These are phyloP conservation scores for Capricornis sumatraensis DNA, from an alignment of 2,113 vertebrate species.

Conservation along the genomic window DNA sequence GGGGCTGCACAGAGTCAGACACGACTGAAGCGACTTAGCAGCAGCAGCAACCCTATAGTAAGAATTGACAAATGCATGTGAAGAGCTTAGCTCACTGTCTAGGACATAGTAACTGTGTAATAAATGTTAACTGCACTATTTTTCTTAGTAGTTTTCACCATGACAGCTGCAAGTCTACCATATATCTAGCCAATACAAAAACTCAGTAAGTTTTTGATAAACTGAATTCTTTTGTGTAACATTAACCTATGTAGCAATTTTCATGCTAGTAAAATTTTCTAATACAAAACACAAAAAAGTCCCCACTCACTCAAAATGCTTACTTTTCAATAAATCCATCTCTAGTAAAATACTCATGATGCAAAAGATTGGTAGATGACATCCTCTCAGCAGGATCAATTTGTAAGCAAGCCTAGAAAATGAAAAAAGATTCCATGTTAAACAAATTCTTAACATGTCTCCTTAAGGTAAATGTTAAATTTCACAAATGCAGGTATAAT, in stretches of 20 bases:
- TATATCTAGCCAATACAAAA: background rate
- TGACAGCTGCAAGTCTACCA: background rate
- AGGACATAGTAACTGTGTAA: background rate
- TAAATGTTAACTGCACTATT: background rate
- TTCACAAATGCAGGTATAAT: background rate
- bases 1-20: no score
- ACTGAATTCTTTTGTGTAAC: background rate
- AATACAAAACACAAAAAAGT: background rate
- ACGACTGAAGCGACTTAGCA: no score
- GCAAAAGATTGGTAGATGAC: slow-evolving; percentile 74
- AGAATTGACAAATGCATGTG: background rate
- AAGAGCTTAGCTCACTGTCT: background rate
- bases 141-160: slow-evolving; percentile 35
- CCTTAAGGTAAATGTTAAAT: background rate
- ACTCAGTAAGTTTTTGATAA: background rate
- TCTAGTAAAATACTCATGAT: slow-evolving; percentile 78
- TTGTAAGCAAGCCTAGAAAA: slow-evolving; percentile 78
- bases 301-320: slow-evolving; percentile 25
- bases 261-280: background rate
- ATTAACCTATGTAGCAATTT: background rate
- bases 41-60: background rate
- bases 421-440: slow-evolving; percentile 23
- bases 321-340: slow-evolving; percentile 81
- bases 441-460: background rate
- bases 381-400: slow-evolving; percentile 78